These are phyloP conservation scores for Papilio polytes DNA, from an alignment of 1,140 invertebrate genomes.

Conservation along the genomic window DNA sequence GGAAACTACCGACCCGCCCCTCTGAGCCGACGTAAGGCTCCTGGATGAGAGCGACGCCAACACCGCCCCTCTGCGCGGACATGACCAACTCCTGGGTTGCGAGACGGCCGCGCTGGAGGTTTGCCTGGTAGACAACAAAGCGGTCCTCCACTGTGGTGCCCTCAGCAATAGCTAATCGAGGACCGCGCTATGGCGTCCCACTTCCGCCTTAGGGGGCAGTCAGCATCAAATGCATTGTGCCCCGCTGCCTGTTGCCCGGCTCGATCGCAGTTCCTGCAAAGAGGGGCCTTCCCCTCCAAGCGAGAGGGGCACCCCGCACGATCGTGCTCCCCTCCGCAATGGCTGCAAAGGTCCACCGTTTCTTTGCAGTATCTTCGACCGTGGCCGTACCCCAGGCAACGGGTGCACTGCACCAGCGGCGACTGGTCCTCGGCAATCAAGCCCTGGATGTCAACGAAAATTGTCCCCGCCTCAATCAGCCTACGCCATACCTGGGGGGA, in stretches of 20 bases:
- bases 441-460: too few relatives aligned
- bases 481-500: background rate
- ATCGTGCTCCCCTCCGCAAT: too few relatives aligned
- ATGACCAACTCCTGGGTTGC: background rate
- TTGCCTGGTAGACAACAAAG: background rate
- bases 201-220: slow-evolving; percentile 7
- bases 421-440: too few relatives aligned
- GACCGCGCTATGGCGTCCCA: slow-evolving; percentile 19
- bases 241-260: background rate
- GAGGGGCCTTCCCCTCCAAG: background rate
- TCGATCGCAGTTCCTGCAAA: background rate
- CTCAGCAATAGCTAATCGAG: background rate
- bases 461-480: too few relatives aligned
- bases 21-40: slow-evolving; percentile 24
- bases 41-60: slow-evolving; percentile 30
- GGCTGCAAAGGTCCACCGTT: too few relatives aligned
- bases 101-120: background rate
- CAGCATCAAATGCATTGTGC: background rate
- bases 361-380: too few relatives aligned
- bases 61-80: background rate
- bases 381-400: too few relatives aligned
- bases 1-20: background rate
- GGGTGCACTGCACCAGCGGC: too few relatives aligned
- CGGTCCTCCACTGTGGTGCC: background rate
- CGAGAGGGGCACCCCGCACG: too few relatives aligned